A percentile compares a stretch with the other conserved stretches of the same genome.
These are phyloP conservation scores for Periparus ater DNA, from an alignment of 2,797 vertebrate genomes.

Conservation along the genomic window DNA sequence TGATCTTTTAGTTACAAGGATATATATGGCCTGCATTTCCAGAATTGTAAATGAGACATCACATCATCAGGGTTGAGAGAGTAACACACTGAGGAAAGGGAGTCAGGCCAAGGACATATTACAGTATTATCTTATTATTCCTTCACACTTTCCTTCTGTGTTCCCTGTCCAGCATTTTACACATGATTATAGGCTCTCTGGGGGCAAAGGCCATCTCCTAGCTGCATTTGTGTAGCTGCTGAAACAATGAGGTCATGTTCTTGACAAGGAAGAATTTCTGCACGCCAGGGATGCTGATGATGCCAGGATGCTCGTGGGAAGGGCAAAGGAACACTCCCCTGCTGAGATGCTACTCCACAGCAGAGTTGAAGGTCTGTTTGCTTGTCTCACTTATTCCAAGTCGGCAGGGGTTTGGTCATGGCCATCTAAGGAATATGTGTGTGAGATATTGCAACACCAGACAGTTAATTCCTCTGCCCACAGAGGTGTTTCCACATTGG, in stretches of 20 bases:
- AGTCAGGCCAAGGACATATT: constrained; percentile 50
- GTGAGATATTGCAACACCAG: neutral
- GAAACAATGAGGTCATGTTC: constrained; percentile 43
- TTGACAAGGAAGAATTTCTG: constrained; percentile 1
- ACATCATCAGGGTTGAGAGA: constrained; percentile 54
- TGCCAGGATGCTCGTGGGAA: neutral
- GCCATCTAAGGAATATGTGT: neutral
- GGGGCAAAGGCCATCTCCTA: constrained; percentile 29
- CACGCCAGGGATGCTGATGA: neutral
- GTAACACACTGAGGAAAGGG: constrained; percentile 31
- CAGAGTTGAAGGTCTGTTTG: neutral
- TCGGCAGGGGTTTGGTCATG: neutral
- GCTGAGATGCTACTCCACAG: neutral
- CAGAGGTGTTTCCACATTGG: neutral
- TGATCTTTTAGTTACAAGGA: neutral
- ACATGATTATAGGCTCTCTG: constrained; percentile 24
- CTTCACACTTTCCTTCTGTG: constrained; percentile 23
- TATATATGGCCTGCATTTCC: constrained; percentile 21
- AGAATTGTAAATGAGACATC: constrained; percentile 59
- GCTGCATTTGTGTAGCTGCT: constrained; percentile 3
- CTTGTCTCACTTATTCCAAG: neutral
- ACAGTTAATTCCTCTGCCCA: neutral
- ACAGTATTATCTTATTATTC: constrained; percentile 59
- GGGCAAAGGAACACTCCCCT: neutral
- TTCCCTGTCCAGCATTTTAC: constrained; percentile 44